Conservation (phyloP, 2,797 vertebrate genomes). For the Microctenopoma stevenorrisi region DNA sequence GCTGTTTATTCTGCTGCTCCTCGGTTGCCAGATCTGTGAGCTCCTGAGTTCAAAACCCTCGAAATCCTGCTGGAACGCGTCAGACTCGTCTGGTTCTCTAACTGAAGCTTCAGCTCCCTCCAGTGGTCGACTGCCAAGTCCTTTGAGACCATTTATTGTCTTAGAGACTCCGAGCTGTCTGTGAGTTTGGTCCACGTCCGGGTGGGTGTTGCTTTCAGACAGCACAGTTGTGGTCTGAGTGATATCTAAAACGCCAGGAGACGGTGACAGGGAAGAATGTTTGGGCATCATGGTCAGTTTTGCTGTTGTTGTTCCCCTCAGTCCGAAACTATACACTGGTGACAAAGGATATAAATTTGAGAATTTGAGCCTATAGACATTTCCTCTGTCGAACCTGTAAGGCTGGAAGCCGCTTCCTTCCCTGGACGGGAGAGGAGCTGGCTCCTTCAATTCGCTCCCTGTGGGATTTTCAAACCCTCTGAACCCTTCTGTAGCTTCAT, state of each 20-base stretch:
- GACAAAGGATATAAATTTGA: conserved; percentile 1
- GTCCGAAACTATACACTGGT: conserved; percentile 63
- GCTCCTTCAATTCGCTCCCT: conserved; percentile 4
- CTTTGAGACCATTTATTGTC: conserved; percentile 27
- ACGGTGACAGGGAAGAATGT: background rate
- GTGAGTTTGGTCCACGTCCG: background rate
- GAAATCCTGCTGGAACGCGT: background rate
- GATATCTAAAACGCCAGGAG: conserved; percentile 1
- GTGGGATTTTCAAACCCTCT: conserved; percentile 23
- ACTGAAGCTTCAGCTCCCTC: conserved; percentile 56
- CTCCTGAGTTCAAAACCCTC: conserved; percentile 5
- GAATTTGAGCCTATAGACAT: conserved; percentile 5
- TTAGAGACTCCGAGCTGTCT: conserved; percentile 8
- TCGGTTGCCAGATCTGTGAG: conserved; percentile 24
- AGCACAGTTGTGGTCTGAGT: background rate
- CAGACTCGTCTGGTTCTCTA: background rate
- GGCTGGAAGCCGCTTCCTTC: background rate
- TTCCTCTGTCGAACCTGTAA: conserved; percentile 19
- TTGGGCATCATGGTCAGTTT: background rate
- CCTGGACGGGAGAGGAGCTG: background rate
- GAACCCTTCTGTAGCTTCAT: background rate
- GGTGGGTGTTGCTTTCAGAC: background rate
- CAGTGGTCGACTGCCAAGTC: conserved; percentile 30
- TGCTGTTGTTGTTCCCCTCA: background rate
- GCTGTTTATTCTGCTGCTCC: conserved; percentile 20